phyloP scores from a whole-genome alignment of 2,797 vertebrate species.

The Sitta carolinensis region DNA sequence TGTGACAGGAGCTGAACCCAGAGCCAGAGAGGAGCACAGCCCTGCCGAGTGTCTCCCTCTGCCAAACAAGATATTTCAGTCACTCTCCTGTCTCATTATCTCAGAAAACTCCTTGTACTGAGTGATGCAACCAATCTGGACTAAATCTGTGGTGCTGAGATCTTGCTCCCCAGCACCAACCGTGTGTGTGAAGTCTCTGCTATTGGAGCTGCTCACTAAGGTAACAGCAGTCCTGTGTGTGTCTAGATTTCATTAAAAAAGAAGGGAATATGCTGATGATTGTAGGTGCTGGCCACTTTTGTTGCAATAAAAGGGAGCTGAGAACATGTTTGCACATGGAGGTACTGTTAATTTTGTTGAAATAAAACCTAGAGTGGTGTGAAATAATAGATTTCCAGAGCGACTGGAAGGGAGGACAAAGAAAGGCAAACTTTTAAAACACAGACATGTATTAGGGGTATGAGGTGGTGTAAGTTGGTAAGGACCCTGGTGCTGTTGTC shows the following conservation, averaged over 20 bases:
- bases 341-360: background rate
- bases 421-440: background rate
- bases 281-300: background rate
- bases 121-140: background rate
- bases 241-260: background rate
- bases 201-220: background rate
- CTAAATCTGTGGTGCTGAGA: background rate
- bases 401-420: background rate
- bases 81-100: background rate
- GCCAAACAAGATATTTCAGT: background rate
- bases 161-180: background rate
- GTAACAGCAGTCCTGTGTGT: fast-evolving
- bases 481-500: fast-evolving
- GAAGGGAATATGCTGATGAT: background rate
- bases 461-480: background rate
- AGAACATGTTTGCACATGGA: background rate
- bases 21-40: background rate
- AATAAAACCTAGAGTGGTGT: background rate
- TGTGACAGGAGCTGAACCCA: background rate
- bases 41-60: background rate
- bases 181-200: background rate
- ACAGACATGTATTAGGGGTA: background rate
- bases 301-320: background rate
- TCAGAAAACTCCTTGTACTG: background rate
- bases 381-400: background rate